Percentiles rank a stretch among this genome's conserved stretches.
These are phyloP conservation scores for Ophthalmotilapia sp. DNA, from an alignment of 2,113 vertebrate genomes.

Conservation along the genomic window DNA sequence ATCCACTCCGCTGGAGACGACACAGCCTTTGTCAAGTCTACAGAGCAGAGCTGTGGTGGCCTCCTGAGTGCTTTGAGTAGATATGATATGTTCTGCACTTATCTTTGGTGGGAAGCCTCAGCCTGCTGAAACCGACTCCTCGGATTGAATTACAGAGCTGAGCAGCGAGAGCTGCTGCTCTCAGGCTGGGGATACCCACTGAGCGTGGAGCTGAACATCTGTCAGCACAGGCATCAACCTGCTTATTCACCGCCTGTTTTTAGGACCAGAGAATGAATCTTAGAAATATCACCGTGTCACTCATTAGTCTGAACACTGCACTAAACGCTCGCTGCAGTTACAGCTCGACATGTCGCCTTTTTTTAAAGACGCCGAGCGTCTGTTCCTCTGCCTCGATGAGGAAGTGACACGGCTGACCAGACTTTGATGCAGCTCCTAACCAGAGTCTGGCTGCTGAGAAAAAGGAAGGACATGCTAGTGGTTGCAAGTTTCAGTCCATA, in stretches of 20 bases:
- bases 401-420: constrained; percentile 43
- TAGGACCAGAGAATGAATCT: not conserved
- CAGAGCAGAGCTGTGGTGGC: not conserved
- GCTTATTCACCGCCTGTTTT: not conserved
- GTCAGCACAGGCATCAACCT: not conserved
- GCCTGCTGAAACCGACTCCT: not conserved
- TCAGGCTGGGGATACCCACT: not conserved
- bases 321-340: not conserved
- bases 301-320: not conserved
- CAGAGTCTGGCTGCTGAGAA: constrained; percentile 39
- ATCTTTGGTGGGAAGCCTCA: not conserved
- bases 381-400: constrained; percentile 21
- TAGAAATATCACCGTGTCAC: not conserved
- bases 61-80: not conserved
- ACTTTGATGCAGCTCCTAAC: constrained; percentile 21
- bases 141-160: constrained; percentile 14
- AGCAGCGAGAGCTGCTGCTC: constrained; percentile 11
- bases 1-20: constrained; percentile 24
- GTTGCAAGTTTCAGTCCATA: constrained; percentile 14
- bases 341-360: not conserved
- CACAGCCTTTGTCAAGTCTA: constrained; percentile 25
- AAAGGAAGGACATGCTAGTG: constrained; percentile 37
- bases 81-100: not conserved
- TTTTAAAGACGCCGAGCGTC: not conserved
- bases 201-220: not conserved